Percentiles rank a stretch among this genome's conserved stretches.
These are phyloP conservation scores for Furnarius figulus DNA, from an alignment of 2,113 vertebrate genomes.

Conservation along the genomic window DNA sequence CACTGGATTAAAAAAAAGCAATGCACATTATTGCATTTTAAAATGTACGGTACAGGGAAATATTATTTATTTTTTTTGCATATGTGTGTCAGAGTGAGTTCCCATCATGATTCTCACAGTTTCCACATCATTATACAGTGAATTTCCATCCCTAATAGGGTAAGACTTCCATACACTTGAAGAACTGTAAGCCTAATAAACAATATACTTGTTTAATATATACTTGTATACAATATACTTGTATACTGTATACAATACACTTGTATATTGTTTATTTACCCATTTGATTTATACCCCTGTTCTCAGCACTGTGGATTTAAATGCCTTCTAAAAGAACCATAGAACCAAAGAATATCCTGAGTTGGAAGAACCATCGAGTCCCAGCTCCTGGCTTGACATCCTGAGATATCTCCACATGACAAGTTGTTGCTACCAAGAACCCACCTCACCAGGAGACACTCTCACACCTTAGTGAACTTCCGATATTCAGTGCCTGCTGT, in stretches of 20 bases:
- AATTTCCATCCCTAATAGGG: background rate
- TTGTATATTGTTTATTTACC: background rate
- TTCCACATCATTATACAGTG: background rate
- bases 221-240: too few relatives aligned
- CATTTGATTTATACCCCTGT: background rate
- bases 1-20: background rate
- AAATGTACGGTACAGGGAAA: too few relatives aligned
- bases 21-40: too few relatives aligned
- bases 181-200: background rate
- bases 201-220: too few relatives aligned
- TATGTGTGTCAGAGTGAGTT: background rate
- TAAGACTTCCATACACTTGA: background rate
- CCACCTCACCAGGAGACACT: background rate
- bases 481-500: too few relatives aligned
- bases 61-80: too few relatives aligned
- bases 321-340: background rate
- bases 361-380: background rate
- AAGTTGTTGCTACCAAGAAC: background rate
- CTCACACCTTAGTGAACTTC: background rate
- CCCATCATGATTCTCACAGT: background rate
- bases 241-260: too few relatives aligned
- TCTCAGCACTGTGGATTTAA: background rate
- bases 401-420: rapidly evolving
- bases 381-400: background rate
- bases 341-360: background rate